A percentile compares a stretch with the other conserved stretches of the same genome.
Evolutionary conservation across 2,888 invertebrate genomes (phyloP).

Genomic region (Cordylochernes scorpioides): DNA sequence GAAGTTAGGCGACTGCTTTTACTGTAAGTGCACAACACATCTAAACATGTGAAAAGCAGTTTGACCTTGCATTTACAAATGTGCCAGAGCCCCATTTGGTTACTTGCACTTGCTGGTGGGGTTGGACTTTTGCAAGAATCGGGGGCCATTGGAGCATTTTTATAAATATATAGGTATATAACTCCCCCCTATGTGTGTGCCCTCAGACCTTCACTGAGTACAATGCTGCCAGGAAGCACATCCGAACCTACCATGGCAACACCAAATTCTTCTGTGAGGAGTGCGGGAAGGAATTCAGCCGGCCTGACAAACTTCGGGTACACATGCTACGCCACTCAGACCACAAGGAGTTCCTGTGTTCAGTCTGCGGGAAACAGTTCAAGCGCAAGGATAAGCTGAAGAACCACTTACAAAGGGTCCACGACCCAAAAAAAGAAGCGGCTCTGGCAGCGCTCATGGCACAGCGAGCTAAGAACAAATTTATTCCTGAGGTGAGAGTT

Average conservation of each 20-base stretch:
- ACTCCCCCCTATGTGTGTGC: too few relatives aligned
- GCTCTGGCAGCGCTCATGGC: constrained; percentile 8
- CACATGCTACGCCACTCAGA: constrained; percentile 32
- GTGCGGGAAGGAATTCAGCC: constrained; percentile 40
- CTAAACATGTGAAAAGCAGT: too few relatives aligned
- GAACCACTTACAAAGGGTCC: constrained; percentile 41
- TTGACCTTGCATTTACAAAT: too few relatives aligned
- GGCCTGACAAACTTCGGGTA: constrained; percentile 39
- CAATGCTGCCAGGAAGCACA: constrained; percentile 40
- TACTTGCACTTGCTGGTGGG: too few relatives aligned
- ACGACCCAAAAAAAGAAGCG: constrained; percentile 26
- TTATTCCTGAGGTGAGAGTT: constrained; percentile 29
- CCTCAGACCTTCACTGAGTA: constrained; percentile 35
- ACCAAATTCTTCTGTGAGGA: constrained; percentile 36
- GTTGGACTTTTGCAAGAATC: too few relatives aligned
- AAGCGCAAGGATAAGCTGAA: constrained; percentile 45
- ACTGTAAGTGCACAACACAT: too few relatives aligned
- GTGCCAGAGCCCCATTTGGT: too few relatives aligned
- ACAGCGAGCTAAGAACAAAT: too few relatives aligned
- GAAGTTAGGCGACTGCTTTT: too few relatives aligned
- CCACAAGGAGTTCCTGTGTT: constrained; percentile 38
- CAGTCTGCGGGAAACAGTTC: constrained; percentile 46
- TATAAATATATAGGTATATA: too few relatives aligned
- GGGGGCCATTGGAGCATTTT: too few relatives aligned
- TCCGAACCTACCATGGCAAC: constrained; percentile 41